A percentile compares a stretch with the other conserved stretches of the same genome.
Conservation (phyloP, 2,113 vertebrate species). For the Brachypteracias leptosomus region DNA sequence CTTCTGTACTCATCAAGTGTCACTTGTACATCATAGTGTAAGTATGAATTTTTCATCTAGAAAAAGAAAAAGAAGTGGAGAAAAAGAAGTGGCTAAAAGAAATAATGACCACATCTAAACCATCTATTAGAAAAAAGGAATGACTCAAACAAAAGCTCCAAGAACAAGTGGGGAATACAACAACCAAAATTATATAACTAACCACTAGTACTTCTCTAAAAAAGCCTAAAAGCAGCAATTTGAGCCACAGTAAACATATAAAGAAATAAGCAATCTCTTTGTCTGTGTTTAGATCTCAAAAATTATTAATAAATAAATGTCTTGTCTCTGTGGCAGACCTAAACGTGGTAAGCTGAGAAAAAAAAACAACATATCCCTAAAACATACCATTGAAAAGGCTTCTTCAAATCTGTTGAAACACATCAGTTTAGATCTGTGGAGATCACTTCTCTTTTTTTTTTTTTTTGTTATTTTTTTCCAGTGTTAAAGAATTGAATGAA, state of each 20-base stretch:
- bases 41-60: background rate
- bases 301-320: background rate
- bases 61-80: background rate
- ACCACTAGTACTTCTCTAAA: background rate
- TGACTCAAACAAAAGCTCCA: background rate
- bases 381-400: background rate
- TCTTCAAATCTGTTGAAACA: background rate
- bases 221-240: background rate
- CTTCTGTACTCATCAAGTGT: background rate
- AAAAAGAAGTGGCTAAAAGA: background rate
- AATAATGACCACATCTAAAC: background rate
- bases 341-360: background rate
- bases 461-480: background rate
- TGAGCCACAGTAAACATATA: background rate
- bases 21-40: background rate
- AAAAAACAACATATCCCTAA: background rate
- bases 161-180: background rate
- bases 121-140: background rate
- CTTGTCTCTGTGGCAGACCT: background rate
- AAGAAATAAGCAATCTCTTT: background rate
- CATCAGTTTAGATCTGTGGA: background rate
- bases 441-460: background rate
- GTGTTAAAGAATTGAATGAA: background rate
- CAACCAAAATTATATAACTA: background rate
- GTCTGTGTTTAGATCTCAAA: background rate